Evolutionary conservation across 2,888 invertebrate genomes (phyloP).

Genomic region (Brassicogethes aeneus): DNA sequence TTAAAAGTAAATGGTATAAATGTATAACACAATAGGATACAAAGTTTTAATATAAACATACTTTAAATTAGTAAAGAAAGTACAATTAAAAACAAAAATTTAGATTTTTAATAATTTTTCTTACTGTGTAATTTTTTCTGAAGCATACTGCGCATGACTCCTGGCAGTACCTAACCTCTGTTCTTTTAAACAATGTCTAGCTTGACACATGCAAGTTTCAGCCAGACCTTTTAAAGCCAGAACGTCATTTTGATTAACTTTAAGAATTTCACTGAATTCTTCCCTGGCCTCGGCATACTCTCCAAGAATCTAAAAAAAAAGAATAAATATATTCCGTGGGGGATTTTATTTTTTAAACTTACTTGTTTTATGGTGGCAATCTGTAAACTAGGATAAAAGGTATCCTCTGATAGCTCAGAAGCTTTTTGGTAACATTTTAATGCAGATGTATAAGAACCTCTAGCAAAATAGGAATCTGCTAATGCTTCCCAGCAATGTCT

Average conservation of each 20-base stretch:
- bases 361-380: conserved; percentile 64
- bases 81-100: too few relatives aligned
- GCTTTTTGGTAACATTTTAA: conserved; percentile 77
- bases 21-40: too few relatives aligned
- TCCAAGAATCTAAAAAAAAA: conserved; percentile 44
- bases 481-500: conserved; percentile 75
- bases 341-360: conserved; percentile 2
- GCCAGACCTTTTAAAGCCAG: conserved; percentile 74
- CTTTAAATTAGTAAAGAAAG: too few relatives aligned
- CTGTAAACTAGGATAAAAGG: conserved; percentile 65
- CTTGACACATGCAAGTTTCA: conserved; percentile 68
- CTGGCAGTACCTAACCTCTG: conserved; percentile 65
- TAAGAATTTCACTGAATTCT: conserved; percentile 55
- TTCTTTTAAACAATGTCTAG: conserved; percentile 53
- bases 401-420: conserved; percentile 53
- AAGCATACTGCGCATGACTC: conserved; percentile 62
- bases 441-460: conserved; percentile 87
- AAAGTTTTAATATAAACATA: too few relatives aligned
- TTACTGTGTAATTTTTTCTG: conserved; percentile 48
- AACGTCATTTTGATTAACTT: conserved; percentile 49
- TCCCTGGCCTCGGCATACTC: conserved; percentile 63
- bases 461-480: conserved; percentile 81
- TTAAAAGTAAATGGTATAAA: too few relatives aligned
- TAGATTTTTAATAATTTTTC: too few relatives aligned
- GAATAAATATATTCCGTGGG: not conserved